Evolutionary conservation across 2,113 vertebrate genomes (phyloP).

Genomic region (Piprites chloris): DNA sequence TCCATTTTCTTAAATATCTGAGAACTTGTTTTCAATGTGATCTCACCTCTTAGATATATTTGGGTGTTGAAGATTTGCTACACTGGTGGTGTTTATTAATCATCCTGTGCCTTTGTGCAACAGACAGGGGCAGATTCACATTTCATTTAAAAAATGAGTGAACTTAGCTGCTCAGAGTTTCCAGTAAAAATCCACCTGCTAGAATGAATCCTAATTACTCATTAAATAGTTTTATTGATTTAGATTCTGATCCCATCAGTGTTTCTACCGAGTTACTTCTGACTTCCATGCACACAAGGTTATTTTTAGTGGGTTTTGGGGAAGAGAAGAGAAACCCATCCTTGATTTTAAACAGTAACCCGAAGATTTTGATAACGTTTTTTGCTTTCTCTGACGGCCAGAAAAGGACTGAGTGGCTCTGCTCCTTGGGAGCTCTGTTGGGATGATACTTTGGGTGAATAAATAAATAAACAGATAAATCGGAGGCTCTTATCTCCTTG

Average conservation of each 20-base stretch:
- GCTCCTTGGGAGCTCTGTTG: neutral
- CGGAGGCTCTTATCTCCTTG: neutral
- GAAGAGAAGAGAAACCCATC: neutral
- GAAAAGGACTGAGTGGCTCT: neutral
- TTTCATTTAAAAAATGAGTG: neutral
- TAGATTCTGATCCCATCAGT: neutral
- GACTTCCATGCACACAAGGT: neutral
- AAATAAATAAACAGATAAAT: neutral
- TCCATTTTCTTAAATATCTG: neutral
- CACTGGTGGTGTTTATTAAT: neutral
- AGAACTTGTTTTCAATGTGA: neutral
- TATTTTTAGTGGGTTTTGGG: neutral
- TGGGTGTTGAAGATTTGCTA: neutral
- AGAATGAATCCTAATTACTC: neutral
- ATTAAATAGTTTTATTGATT: neutral
- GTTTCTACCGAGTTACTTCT: neutral
- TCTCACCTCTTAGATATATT: neutral
- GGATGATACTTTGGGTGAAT: neutral
- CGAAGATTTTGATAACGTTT: neutral
- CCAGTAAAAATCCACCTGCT: neutral
- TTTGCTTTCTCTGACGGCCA: neutral
- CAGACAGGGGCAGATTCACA: neutral
- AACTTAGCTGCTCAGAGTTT: neutral
- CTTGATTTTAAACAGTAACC: neutral
- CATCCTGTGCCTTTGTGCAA: neutral